Conservation (phyloP, 2,113 vertebrate genomes). For the Peromyscus californicus region DNA sequence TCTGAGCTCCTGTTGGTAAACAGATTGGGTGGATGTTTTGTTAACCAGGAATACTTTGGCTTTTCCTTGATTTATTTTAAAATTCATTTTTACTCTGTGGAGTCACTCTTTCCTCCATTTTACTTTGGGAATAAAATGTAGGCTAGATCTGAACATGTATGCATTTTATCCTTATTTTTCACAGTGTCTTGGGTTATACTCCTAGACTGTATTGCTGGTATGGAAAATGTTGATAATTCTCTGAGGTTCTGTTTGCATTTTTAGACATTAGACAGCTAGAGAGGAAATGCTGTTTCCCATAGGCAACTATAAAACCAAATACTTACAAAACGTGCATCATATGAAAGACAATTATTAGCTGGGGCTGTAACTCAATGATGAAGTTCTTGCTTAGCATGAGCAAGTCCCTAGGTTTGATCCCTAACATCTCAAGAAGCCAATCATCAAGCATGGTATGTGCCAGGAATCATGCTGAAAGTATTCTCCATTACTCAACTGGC, state of each 20-base stretch:
- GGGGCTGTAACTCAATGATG: no score
- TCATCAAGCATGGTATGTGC: background rate
- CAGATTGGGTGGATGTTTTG: rapidly evolving
- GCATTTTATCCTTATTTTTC: background rate
- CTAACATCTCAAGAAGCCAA: background rate
- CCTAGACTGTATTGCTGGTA: background rate
- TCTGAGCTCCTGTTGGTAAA: background rate
- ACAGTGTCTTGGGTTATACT: background rate
- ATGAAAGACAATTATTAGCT: background rate
- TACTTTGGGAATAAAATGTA: conserved; percentile 1
- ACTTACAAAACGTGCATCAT: background rate
- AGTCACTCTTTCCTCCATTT: background rate
- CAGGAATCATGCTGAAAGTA: background rate
- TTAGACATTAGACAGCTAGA: background rate
- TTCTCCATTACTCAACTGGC: no score
- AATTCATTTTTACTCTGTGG: background rate
- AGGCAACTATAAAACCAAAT: background rate
- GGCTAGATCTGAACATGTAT: background rate
- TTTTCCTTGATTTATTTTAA: background rate
- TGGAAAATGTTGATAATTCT: background rate
- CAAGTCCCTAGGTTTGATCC: background rate
- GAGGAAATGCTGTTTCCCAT: background rate
- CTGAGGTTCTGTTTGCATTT: background rate
- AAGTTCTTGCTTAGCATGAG: background rate
- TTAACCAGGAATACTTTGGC: background rate